Conservation (phyloP, 2,113 vertebrate species). For the Dicerorhinus sumatrensis region DNA sequence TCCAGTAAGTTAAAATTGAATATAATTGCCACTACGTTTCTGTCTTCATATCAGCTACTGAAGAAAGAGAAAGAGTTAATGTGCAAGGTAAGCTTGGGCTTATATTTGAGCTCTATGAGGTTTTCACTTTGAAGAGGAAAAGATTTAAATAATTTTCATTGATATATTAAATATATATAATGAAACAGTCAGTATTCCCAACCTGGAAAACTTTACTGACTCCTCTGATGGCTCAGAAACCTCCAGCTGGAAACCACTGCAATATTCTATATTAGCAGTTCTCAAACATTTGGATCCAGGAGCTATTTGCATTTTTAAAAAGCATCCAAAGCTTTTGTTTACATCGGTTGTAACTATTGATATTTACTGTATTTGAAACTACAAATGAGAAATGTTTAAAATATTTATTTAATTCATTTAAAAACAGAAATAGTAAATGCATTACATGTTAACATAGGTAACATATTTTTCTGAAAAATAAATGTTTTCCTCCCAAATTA, state of each 20-base stretch:
- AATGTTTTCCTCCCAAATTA: background rate
- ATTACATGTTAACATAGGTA: background rate
- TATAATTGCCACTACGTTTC: slow-evolving; percentile 9
- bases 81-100: background rate
- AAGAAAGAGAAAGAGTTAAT: slow-evolving; percentile 26
- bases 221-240: background rate
- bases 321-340: background rate
- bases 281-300: background rate
- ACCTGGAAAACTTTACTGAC: background rate
- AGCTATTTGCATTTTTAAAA: background rate
- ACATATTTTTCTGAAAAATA: slow-evolving; percentile 45
- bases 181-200: background rate
- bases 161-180: background rate
- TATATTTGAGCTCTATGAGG: background rate
- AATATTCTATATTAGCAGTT: background rate
- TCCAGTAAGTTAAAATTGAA: slow-evolving; percentile 13
- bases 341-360: background rate
- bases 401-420: background rate
- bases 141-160: slow-evolving; percentile 25
- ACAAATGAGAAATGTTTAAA: slow-evolving; percentile 6
- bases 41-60: background rate
- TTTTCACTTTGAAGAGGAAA: slow-evolving; percentile 24
- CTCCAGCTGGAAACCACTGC: background rate
- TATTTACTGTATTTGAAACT: background rate
- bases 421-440: background rate